A percentile compares a stretch with the other conserved stretches of the same genome.
phyloP scores from a whole-genome alignment of 2,888 invertebrate species.

The Ormyrus rosae region DNA sequence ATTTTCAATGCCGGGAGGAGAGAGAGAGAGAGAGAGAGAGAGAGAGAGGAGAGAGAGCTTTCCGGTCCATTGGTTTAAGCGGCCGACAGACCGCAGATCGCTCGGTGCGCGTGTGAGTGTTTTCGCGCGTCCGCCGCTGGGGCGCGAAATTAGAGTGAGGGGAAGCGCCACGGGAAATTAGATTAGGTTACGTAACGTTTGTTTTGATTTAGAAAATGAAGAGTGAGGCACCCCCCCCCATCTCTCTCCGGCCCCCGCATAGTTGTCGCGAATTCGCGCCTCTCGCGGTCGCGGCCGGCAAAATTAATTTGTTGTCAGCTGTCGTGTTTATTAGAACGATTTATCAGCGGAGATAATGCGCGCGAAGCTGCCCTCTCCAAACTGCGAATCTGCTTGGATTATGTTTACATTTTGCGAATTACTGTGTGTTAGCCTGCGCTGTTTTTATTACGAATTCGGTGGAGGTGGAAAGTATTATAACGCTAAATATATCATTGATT shows the following conservation, averaged over 20 bases:
- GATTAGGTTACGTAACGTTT: constrained; percentile 43
- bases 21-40: constrained; percentile 54
- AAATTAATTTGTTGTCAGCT: constrained; percentile 11
- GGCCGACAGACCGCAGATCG: constrained; percentile 42
- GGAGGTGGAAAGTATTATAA: no score
- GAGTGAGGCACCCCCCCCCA: neutral
- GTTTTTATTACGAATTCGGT: no score
- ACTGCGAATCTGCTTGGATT: no score
- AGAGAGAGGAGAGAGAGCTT: constrained; percentile 31
- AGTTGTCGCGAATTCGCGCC: neutral
- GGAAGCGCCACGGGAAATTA: constrained; percentile 47
- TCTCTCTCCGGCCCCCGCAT: no score
- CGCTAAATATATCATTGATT: no score
- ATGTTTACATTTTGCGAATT: neutral
- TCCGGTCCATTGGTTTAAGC: constrained; percentile 43
- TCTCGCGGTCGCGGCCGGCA: neutral
- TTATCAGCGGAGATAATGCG: no score
- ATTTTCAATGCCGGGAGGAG: constrained; percentile 56
- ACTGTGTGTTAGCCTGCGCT: neutral
- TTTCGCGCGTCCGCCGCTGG: constrained; percentile 49
- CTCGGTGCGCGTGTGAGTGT: constrained; percentile 41
- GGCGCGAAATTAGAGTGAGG: constrained; percentile 55
- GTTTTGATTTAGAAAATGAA: constrained; percentile 41
- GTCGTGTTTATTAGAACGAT: neutral
- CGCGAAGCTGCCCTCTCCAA: no score